Evolutionary conservation across 1,140 invertebrate genomes (phyloP).

Genomic region (Chelonus insularis): DNA sequence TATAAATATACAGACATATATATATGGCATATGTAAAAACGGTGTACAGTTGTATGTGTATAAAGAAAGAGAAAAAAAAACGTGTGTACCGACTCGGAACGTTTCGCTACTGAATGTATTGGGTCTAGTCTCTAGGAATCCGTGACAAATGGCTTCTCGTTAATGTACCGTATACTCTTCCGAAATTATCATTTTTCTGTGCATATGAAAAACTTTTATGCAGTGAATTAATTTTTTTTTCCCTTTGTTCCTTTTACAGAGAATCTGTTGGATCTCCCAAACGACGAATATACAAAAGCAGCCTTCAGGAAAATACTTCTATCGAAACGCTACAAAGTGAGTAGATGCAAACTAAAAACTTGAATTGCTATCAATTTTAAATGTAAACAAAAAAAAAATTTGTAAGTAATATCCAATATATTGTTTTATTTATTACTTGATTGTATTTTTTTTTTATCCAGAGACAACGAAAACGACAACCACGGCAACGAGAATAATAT

Average conservation of each 20-base stretch:
- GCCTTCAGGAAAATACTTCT: conserved; percentile 52
- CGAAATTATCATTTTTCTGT: conserved; percentile 14
- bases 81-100: conserved; percentile 16
- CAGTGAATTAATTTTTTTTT: not conserved
- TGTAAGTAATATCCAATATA: no score
- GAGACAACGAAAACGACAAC: conserved; percentile 47
- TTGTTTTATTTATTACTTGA: no score
- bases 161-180: conserved; percentile 23
- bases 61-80: conserved; percentile 4
- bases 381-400: conserved; percentile 8
- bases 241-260: conserved; percentile 37
- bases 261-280: conserved; percentile 54
- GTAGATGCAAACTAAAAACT: conserved; percentile 1
- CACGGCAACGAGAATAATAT: conserved; percentile 37
- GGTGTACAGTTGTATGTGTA: not conserved
- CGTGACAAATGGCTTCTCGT: conserved; percentile 23
- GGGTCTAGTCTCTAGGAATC: conserved; percentile 14
- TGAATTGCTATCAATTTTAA: not conserved
- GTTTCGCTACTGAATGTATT: conserved; percentile 11
- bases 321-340: conserved; percentile 56
- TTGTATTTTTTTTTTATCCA: conserved; percentile 32
- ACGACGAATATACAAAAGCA: conserved; percentile 56
- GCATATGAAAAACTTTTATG: not conserved
- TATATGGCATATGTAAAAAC: not conserved
- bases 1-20: not conserved